phyloP scores from a whole-genome alignment of 2,797 vertebrate genomes.

The Girardinus metallicus region DNA sequence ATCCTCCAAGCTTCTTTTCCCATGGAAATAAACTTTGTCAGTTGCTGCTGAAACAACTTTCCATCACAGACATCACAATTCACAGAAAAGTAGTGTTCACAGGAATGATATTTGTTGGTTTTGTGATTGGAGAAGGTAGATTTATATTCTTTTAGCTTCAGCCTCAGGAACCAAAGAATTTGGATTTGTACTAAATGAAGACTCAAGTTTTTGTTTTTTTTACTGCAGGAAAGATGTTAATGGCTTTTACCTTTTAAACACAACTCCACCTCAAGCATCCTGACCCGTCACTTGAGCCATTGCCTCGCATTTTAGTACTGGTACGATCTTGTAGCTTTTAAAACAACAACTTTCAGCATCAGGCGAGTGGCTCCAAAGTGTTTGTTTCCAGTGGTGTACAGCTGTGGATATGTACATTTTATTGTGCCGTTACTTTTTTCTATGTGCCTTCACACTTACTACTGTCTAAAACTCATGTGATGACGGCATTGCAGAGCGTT shows the following conservation, averaged over 20 bases:
- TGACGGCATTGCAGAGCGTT: slow-evolving; percentile 18
- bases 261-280: not conserved
- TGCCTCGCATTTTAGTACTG: not conserved
- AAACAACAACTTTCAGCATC: slow-evolving; percentile 3
- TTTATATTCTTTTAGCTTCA: not conserved
- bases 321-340: slow-evolving; percentile 5
- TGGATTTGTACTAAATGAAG: not conserved
- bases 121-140: not conserved
- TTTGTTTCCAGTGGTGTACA: slow-evolving; percentile 37
- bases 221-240: not conserved
- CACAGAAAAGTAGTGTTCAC: too few relatives aligned
- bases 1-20: not conserved
- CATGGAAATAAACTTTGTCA: not conserved
- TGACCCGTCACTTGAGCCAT: not conserved
- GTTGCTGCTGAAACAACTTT: not conserved
- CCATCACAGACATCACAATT: not conserved
- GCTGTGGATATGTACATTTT: slow-evolving; percentile 41
- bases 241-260: not conserved
- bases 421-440: slow-evolving; percentile 50
- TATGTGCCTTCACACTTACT: slow-evolving; percentile 62
- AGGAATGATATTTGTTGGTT: not conserved
- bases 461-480: slow-evolving; percentile 27
- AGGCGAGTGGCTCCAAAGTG: slow-evolving; percentile 5
- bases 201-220: not conserved
- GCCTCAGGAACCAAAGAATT: not conserved